Percentiles rank a stretch among this genome's conserved stretches.
These are phyloP conservation scores for Heliocidaris tuberculata DNA, from an alignment of 35 echinoderm and acorn worm species.

Conservation along the genomic window DNA sequence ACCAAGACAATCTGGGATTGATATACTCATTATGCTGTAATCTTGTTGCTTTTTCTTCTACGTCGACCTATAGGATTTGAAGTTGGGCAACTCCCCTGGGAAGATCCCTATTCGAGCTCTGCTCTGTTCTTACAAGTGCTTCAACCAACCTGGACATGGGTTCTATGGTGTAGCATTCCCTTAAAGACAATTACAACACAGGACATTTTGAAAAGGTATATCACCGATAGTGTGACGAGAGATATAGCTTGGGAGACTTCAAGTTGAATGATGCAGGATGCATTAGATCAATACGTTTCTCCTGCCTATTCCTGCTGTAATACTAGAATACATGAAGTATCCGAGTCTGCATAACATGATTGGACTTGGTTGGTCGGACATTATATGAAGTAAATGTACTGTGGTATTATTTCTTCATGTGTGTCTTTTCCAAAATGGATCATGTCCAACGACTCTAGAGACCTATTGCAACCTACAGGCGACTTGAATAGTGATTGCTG, in stretches of 20 bases:
- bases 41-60: not conserved
- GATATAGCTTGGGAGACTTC: not conserved
- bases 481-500: not conserved
- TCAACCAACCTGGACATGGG: constrained; percentile 88
- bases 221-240: not conserved
- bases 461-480: not conserved
- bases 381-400: not conserved
- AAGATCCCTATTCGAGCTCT: constrained; percentile 81
- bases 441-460: not conserved
- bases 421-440: not conserved
- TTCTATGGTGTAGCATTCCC: constrained; percentile 94
- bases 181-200: not conserved
- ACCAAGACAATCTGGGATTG: not conserved
- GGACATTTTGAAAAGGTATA: not conserved
- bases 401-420: no score
- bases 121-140: constrained; percentile 96
- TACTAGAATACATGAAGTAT: not conserved
- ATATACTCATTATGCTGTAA: not conserved
- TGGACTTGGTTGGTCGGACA: not conserved
- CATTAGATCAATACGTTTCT: not conserved
- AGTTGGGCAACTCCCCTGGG: constrained; percentile 82
- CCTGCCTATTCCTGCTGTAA: not conserved
- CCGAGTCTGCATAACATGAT: not conserved
- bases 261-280: not conserved
- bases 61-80: constrained; percentile 67